These are phyloP conservation scores for Sorex fumeus DNA, from an alignment of 2,113 vertebrate genomes.

Conservation along the genomic window DNA sequence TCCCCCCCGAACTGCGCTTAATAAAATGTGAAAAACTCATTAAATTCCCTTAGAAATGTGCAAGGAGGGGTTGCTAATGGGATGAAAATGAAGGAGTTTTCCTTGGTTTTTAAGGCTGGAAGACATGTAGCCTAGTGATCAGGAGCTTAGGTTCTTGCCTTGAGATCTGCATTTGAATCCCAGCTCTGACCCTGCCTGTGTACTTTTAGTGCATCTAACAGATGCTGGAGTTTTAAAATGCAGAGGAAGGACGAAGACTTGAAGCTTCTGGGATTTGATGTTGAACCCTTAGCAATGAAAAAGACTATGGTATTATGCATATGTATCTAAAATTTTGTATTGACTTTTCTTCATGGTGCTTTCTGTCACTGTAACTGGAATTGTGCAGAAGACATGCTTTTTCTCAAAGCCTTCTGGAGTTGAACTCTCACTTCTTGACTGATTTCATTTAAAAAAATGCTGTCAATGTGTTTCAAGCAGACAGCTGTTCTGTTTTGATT, in stretches of 20 bases:
- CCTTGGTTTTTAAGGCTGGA: slow-evolving; percentile 20
- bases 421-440: slow-evolving; percentile 79
- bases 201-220: slow-evolving; percentile 18
- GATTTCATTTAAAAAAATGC: slow-evolving; percentile 83
- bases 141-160: slow-evolving; percentile 16
- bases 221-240: slow-evolving; percentile 24
- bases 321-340: slow-evolving; percentile 58
- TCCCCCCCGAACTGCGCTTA: background rate
- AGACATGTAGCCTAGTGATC: background rate
- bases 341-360: slow-evolving; percentile 65
- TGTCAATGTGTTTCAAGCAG: slow-evolving; percentile 83
- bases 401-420: slow-evolving; percentile 74
- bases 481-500: slow-evolving; percentile 85
- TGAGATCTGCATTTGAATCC: slow-evolving; percentile 22
- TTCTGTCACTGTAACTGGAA: slow-evolving; percentile 58
- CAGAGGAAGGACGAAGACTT: background rate
- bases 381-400: slow-evolving; percentile 73
- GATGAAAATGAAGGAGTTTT: background rate
- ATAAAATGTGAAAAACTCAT: slow-evolving; percentile 7
- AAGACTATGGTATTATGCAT: background rate
- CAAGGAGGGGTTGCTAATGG: slow-evolving; percentile 24
- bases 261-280: slow-evolving; percentile 3
- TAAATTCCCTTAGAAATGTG: background rate
- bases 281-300: background rate
- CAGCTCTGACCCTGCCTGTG: slow-evolving; percentile 6